Evolutionary conservation across 2,113 vertebrate genomes (phyloP), one percentile per base, ranked within the genome.

Genomic region (Tachysurus fulvidraco): DNA sequence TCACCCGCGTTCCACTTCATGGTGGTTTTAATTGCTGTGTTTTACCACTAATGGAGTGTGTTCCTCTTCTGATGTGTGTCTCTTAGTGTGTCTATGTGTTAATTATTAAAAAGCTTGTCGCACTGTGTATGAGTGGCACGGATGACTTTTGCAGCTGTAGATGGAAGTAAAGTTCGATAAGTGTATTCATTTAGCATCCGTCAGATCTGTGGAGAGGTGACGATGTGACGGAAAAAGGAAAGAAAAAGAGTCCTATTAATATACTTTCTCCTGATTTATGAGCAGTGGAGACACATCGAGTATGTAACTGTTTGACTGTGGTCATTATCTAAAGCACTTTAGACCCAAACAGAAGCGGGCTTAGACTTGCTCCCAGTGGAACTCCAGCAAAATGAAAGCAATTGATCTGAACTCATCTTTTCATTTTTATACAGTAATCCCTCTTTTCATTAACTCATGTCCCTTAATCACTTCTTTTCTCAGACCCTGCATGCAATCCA

Each of bases 311-410:
- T 76, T 73, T 13, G 7, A 41, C 67, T 30, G 12, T 55, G 85
- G 85, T 89, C 90, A 91, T 91, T 91, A 91, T 89, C 81, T 77
- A n/a, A 65, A 88, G 64, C 54, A n/a, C 83, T 88, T 87, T 85
- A 85, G 8, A 50, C 83, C 36, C 28, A 87, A 81, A 85, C 84
- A 71, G 62, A 76, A 50, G 62, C 8, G 25, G 67, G 54, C 80
- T 77, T 83, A 82, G 36, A 67, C 16, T 23, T 54, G 65, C 83
- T 88, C 90, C 88, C 80, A 44, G 30, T 78, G 83, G 85, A 89
- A 78, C 50, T 64, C 59, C 46, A 67, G 62, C 65, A 78, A 78
- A 36, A 87, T 13, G 55, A 65, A 83, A 64, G 71, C 84, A 83
- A 89, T 89, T 87, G 85, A 91, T 92, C 88, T 81, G 84, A 71